Evolutionary conservation across 2,113 vertebrate species (phyloP).

Genomic region (Oreochromis niloticus): DNA sequence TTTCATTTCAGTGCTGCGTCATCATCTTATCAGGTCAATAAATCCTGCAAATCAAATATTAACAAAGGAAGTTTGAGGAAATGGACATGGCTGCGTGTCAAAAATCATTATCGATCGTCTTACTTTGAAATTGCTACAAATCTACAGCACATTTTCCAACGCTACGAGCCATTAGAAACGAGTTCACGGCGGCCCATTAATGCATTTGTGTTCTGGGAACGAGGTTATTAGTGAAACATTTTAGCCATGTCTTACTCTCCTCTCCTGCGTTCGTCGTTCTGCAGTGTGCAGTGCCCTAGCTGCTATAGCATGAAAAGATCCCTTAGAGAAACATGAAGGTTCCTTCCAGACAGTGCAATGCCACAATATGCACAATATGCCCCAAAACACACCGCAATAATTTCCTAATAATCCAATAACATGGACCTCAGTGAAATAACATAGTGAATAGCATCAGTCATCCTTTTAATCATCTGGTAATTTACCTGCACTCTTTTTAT

Average conservation of each 20-base stretch:
- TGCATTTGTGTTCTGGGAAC: conserved; percentile 39
- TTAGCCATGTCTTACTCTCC: conserved; percentile 24
- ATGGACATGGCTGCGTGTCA: conserved; percentile 26
- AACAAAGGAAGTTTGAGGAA: conserved; percentile 26
- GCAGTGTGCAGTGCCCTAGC: not conserved
- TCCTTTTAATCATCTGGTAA: not conserved
- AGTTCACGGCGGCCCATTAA: conserved; percentile 22
- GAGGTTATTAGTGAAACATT: conserved; percentile 38
- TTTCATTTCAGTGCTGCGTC: not conserved
- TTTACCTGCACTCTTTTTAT: not conserved
- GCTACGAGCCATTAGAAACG: conserved; percentile 32
- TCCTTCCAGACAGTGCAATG: not conserved
- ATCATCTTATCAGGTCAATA: conserved; percentile 5
- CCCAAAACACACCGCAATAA: not conserved
- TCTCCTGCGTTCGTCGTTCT: not conserved
- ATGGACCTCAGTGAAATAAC: not conserved
- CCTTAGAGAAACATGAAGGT: not conserved
- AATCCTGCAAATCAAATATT: conserved; percentile 46
- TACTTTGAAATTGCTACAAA: conserved; percentile 23
- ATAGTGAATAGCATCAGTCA: not conserved
- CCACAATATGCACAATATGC: not conserved
- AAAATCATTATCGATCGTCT: conserved; percentile 39
- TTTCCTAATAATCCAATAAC: not conserved
- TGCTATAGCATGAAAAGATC: conserved; percentile 7
- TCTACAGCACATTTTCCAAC: conserved; percentile 23